These are phyloP conservation scores for Simalia tracyae DNA, from an alignment of 2,797 vertebrate genomes.

Conservation along the genomic window DNA sequence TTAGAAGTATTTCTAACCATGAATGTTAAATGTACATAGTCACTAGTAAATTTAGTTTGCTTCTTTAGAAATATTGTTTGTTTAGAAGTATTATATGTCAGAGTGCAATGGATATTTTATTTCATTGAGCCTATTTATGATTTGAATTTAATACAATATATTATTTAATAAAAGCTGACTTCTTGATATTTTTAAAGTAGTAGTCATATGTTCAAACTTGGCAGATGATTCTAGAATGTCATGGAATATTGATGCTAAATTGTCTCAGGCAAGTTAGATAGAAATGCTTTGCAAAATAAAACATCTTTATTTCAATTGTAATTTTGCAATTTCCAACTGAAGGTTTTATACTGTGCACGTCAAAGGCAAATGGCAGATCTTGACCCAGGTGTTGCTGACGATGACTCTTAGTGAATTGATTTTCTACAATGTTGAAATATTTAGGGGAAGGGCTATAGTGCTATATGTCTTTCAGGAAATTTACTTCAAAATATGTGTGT, in stretches of 20 bases:
- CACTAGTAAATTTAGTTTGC: conserved; percentile 18
- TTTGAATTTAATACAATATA: conserved; percentile 51
- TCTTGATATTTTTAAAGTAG: conserved; percentile 43
- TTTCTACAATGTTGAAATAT: conserved; percentile 45
- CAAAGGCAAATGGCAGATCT: conserved; percentile 51
- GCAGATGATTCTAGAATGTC: no score
- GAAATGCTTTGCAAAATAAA: conserved; percentile 58
- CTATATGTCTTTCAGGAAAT: not conserved
- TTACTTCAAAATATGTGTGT: not conserved
- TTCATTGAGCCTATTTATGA: conserved; percentile 33
- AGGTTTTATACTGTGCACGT: conserved; percentile 50
- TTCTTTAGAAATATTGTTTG: not conserved
- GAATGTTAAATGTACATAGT: not conserved
- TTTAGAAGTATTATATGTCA: conserved; percentile 19
- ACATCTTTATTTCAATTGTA: conserved; percentile 51
- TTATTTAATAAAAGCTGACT: conserved; percentile 54
- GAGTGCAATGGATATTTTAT: not conserved
- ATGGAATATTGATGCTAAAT: conserved; percentile 36
- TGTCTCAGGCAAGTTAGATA: conserved; percentile 56
- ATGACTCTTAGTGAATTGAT: conserved; percentile 60
- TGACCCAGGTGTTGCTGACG: conserved; percentile 59
- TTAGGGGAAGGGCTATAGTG: not conserved
- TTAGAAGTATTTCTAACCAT: not conserved
- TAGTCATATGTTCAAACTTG: no score
- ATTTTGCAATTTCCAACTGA: conserved; percentile 29